Conservation (phyloP, 2,113 vertebrate genomes). For the Dryoscopus gambensis region DNA sequence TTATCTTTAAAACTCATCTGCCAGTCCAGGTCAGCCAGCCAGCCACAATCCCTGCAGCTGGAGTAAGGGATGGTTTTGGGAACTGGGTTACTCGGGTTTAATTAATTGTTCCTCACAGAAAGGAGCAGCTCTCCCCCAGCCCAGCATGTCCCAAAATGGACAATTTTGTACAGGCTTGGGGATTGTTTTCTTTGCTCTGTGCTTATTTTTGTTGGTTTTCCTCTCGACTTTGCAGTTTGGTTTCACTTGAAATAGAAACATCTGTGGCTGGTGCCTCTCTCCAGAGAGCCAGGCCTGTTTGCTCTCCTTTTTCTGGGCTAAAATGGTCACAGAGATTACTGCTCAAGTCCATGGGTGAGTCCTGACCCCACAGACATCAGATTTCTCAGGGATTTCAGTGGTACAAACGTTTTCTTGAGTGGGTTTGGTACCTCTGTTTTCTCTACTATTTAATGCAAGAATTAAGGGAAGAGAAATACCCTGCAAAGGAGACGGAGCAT, state of each 20-base stretch:
- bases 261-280: background rate
- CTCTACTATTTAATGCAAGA: background rate
- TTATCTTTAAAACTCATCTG: background rate
- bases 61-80: background rate
- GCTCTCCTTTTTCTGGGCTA: background rate
- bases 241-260: conserved; percentile 4
- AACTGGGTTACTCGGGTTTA: background rate
- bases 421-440: background rate
- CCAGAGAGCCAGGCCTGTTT: background rate
- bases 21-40: background rate
- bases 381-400: background rate
- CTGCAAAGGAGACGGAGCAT: background rate
- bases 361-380: background rate
- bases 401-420: background rate
- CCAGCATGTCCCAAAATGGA: background rate
- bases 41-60: background rate
- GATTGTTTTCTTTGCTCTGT: background rate
- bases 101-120: background rate
- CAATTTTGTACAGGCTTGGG: background rate
- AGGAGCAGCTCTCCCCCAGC: background rate
- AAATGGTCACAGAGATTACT: background rate
- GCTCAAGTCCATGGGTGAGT: background rate
- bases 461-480: background rate
- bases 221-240: background rate
- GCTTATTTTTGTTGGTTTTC: background rate